Base-by-base conservation (phyloP, 2,888 invertebrate genomes). In the Diarsia rubi region DNA sequence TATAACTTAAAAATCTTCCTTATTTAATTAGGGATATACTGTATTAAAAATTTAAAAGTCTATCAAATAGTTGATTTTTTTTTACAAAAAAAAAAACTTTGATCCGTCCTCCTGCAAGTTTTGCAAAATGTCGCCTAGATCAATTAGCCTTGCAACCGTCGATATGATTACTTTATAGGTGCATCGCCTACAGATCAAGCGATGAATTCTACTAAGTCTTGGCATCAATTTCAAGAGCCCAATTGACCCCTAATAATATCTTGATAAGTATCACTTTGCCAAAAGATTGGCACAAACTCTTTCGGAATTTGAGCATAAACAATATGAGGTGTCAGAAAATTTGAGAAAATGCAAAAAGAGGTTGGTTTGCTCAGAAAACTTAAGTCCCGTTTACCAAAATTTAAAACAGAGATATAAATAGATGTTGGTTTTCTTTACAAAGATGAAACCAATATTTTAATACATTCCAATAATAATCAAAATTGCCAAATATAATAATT, bases 301-400 rank as follows among this genome's bases (percentile, higher is more conserved):
- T 70, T 52, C n/a, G 2, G 14, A 52, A 9, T 52, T 52, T 24
- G 21, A 24, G 6, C 2, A n/a, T 19, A 5, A 3, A 16, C 0
- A 54, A n/a, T 19, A 37, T 37, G 60, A 31, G 24, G 16, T 57
- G n/a, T 59, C 19, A 42, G 64, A 31, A 69, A 71, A 77, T 57
- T 19, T 59, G 14, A 42, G 64, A 31, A 69, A 71, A 77, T 72
- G 63, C 44, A 79, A 49, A 49, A 67, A 9, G 27, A n/a, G n/a
- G 24, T 63, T 4, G 42, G 16, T 47, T 44, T 24, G 60, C 3
- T 9, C 11, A 76, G 31, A 66, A 52, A 62, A 42, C 27, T 12
- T 37, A 68, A 45, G 19, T 31, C 24, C 57, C 49, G 16, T 67
- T 66, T 49, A 77, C 49, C 59, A n/a, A 65, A 75, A 49, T 31